Conservation (phyloP, 2,797 vertebrate species). For the Sphenopsis melanotis region DNA sequence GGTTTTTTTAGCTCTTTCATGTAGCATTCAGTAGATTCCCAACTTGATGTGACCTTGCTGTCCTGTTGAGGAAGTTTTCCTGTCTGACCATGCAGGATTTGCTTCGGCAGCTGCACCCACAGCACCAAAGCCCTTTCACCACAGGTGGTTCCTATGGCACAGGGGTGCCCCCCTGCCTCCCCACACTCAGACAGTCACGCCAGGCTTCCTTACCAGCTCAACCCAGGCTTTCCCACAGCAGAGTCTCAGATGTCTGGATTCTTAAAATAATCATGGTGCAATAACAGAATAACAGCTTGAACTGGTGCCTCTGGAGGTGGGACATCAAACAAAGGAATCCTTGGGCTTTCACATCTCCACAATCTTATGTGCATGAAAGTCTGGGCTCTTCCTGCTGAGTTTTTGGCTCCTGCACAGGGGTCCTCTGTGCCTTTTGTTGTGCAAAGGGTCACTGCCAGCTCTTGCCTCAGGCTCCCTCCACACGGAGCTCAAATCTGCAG, state of each 20-base stretch:
- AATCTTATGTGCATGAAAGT: not conserved
- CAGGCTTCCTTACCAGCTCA: not conserved
- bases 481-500: not conserved
- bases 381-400: not conserved
- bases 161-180: not conserved
- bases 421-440: not conserved
- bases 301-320: not conserved
- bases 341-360: not conserved
- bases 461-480: not conserved
- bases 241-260: not conserved
- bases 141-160: fast-evolving
- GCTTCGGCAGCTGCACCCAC: not conserved
- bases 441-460: not conserved
- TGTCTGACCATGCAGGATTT: not conserved
- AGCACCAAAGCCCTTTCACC: not conserved
- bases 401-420: not conserved
- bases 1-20: not conserved
- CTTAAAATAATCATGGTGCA: not conserved
- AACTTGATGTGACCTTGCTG: not conserved
- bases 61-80: not conserved
- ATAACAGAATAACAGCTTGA: not conserved
- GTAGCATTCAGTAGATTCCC: not conserved
- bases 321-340: not conserved
- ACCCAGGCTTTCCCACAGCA: not conserved
- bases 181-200: not conserved